These are phyloP conservation scores for Drosophila heteroneura DNA, from an alignment of 2,888 invertebrate genomes.

Conservation along the genomic window DNA sequence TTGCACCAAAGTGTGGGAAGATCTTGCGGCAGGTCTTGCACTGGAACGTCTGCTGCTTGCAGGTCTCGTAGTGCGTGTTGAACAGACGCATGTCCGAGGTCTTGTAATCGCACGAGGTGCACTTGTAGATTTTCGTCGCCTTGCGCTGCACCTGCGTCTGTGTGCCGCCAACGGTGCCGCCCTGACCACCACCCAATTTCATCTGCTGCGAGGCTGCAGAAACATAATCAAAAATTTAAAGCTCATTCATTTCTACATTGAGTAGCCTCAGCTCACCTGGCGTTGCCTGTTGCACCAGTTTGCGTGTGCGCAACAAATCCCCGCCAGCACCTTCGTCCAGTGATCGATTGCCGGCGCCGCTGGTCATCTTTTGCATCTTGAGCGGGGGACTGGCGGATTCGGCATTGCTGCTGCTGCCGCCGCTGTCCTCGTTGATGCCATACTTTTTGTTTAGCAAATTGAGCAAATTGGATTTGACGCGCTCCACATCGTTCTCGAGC, in stretches of 20 bases:
- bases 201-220: conserved; percentile 55
- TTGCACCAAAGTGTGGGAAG: conserved; percentile 83
- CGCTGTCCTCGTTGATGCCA: conserved; percentile 83
- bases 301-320: conserved; percentile 69
- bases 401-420: conserved; percentile 54
- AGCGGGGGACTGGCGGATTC: conserved; percentile 78
- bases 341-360: conserved; percentile 72
- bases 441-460: conserved; percentile 85
- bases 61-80: conserved; percentile 85
- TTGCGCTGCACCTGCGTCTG: conserved; percentile 80
- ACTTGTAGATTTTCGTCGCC: conserved; percentile 85
- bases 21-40: conserved; percentile 85
- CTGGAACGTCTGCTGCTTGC: conserved; percentile 85
- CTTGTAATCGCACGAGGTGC: conserved; percentile 85
- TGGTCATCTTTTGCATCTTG: conserved; percentile 84
- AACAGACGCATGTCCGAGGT: conserved; percentile 85
- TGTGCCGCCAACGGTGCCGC: conserved; percentile 52
- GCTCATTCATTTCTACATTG: background rate
- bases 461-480: conserved; percentile 84
- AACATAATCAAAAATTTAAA: background rate
- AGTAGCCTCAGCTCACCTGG: conserved; percentile 62
- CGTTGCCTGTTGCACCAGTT: conserved; percentile 75
- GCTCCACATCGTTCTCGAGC: conserved; percentile 85
- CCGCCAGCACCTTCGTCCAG: conserved; percentile 64
- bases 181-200: conserved; percentile 64